Evolutionary conservation across 1,140 invertebrate genomes (phyloP).

Genomic region (Marisa cornuarietis): DNA sequence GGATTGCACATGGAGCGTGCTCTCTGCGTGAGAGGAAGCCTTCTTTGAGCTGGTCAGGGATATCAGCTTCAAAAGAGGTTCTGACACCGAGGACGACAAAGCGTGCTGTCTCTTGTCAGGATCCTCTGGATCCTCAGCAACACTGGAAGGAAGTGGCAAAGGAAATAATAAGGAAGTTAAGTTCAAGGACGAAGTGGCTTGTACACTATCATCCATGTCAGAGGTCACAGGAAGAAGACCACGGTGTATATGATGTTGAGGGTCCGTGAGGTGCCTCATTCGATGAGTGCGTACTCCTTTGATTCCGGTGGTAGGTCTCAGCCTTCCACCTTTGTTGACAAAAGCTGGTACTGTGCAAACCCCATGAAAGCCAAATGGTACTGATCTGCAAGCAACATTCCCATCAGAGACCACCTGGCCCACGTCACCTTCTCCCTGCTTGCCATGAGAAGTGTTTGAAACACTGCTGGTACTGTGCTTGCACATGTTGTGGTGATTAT

Average conservation of each 20-base stretch:
- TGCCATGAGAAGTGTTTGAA: background rate
- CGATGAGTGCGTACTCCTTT: too few species aligned
- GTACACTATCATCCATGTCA: constrained; percentile 26
- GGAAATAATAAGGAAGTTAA: background rate
- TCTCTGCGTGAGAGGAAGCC: background rate
- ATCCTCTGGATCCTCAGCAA: background rate
- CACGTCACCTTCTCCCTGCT: too few species aligned
- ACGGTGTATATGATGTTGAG: background rate
- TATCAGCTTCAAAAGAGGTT: constrained; percentile 16
- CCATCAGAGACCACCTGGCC: background rate
- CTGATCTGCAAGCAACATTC: background rate
- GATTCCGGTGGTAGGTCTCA: too few species aligned
- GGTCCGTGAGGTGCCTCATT: background rate
- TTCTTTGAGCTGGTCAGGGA: constrained; percentile 5
- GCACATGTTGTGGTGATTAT: background rate
- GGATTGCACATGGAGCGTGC: background rate
- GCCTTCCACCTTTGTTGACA: background rate
- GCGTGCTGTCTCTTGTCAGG: too few species aligned
- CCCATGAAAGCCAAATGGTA: background rate
- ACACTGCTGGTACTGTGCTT: background rate
- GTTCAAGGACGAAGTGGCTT: constrained; percentile 9
- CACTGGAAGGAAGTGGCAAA: background rate
- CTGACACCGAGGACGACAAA: constrained; percentile 4
- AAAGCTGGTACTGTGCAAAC: background rate
- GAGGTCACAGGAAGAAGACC: background rate